Conservation (phyloP, 2,113 vertebrate species). For the Limnothrissa miodon region DNA sequence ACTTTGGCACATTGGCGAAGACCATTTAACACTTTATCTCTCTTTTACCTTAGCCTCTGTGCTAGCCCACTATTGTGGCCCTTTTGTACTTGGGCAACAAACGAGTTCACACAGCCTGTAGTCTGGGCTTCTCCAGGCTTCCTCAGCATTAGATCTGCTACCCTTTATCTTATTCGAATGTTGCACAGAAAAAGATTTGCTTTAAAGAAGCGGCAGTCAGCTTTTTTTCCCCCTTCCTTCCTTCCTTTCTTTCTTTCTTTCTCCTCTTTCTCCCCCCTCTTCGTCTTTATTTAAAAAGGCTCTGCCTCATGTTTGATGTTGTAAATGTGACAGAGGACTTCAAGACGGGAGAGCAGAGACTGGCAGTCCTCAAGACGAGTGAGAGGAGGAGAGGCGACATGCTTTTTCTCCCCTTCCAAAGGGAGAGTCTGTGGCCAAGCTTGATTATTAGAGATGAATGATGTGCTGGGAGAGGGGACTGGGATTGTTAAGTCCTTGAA, state of each 20-base stretch:
- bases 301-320: slow-evolving; percentile 70
- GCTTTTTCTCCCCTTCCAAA: slow-evolving; percentile 66
- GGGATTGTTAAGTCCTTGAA: slow-evolving; percentile 72
- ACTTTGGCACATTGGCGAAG: not conserved
- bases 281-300: slow-evolving; percentile 52
- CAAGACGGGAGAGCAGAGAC: slow-evolving; percentile 66
- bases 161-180: slow-evolving; percentile 73
- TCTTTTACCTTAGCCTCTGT: slow-evolving; percentile 15
- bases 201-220: slow-evolving; percentile 70
- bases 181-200: slow-evolving; percentile 65
- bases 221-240: slow-evolving; percentile 26
- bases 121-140: slow-evolving; percentile 58
- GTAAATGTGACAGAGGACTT: slow-evolving; percentile 74
- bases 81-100: slow-evolving; percentile 60
- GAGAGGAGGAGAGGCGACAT: slow-evolving; percentile 69
- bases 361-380: slow-evolving; percentile 71
- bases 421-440: slow-evolving; percentile 72
- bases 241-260: not conserved
- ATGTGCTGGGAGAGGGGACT: slow-evolving; percentile 63
- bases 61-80: slow-evolving; percentile 41
- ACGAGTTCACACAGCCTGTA: slow-evolving; percentile 63
- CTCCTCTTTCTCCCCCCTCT: not conserved
- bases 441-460: slow-evolving; percentile 76
- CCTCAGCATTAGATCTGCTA: slow-evolving; percentile 59
- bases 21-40: slow-evolving; percentile 6